A percentile compares a stretch with the other conserved stretches of the same genome.
These are phyloP conservation scores for Myodes glareolus DNA, from an alignment of 2,113 vertebrate genomes.

Conservation along the genomic window DNA sequence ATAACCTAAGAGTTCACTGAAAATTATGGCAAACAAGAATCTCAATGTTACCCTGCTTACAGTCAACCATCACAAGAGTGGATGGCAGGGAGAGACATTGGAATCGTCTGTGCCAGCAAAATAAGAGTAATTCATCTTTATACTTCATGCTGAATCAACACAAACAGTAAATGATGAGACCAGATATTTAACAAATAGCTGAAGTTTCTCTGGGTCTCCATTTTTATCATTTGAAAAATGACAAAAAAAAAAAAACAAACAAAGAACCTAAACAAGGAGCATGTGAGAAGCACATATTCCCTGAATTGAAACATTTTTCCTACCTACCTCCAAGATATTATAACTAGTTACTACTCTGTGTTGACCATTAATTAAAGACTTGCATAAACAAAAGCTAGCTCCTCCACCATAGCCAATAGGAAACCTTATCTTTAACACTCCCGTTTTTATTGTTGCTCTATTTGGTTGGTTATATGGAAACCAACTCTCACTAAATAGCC, in stretches of 20 bases:
- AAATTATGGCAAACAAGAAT: slow-evolving; percentile 34
- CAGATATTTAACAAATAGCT: slow-evolving; percentile 27
- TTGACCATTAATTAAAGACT: background rate
- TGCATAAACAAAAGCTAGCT: background rate
- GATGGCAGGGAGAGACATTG: background rate
- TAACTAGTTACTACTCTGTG: background rate
- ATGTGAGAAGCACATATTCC: slow-evolving; percentile 1
- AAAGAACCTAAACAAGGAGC: background rate
- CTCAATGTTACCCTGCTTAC: background rate
- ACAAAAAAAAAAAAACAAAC: slow-evolving; percentile 28
- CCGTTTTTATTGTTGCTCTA: background rate
- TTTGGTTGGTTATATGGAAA: background rate
- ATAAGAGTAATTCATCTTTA: background rate
- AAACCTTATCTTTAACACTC: background rate
- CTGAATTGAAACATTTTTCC: background rate
- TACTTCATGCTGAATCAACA: background rate
- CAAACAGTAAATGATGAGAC: slow-evolving; percentile 4
- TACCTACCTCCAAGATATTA: background rate
- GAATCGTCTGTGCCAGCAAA: background rate
- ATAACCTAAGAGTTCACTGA: background rate
- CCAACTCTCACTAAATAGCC: background rate
- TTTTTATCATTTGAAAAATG: slow-evolving; percentile 38
- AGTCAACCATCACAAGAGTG: background rate
- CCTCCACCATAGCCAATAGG: background rate
- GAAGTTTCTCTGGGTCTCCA: slow-evolving; percentile 31